Conservation (phyloP, 2,888 invertebrate genomes). For the Reticulitermes lucifugus region DNA sequence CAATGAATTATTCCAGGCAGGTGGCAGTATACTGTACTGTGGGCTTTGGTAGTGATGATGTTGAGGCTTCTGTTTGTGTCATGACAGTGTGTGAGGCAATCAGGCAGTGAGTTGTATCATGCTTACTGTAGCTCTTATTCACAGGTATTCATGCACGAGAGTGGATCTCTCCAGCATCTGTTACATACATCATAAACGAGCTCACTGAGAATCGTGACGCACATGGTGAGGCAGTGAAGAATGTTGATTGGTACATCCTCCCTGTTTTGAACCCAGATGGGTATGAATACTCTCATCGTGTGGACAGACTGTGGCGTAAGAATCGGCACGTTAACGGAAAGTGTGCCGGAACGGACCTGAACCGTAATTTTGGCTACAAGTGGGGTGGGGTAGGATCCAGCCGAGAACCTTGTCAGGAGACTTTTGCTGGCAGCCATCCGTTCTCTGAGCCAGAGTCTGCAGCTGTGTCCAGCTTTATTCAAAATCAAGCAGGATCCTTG, state of each 20-base stretch:
- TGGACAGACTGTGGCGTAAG: slow-evolving; percentile 81
- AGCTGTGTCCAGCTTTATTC: slow-evolving; percentile 70
- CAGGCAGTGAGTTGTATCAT: neutral
- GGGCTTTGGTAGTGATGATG: too few relatives aligned
- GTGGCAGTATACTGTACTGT: too few relatives aligned
- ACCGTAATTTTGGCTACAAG: slow-evolving; percentile 88
- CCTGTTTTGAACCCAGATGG: slow-evolving; percentile 88
- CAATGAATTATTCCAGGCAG: too few relatives aligned
- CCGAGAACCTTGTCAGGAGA: slow-evolving; percentile 84
- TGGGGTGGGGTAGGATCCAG: slow-evolving; percentile 91
- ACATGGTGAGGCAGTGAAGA: slow-evolving; percentile 66
- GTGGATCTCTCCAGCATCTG: slow-evolving; percentile 87
- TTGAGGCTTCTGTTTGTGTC: too few relatives aligned
- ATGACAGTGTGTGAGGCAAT: too few relatives aligned
- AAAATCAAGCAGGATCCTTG: slow-evolving; percentile 57
- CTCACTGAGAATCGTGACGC: slow-evolving; percentile 77
- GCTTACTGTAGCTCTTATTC: neutral
- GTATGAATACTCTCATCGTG: slow-evolving; percentile 83
- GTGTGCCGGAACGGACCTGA: slow-evolving; percentile 84
- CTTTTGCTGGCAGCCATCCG: slow-evolving; percentile 80
- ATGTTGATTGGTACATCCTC: slow-evolving; percentile 76
- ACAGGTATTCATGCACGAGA: slow-evolving; percentile 86
- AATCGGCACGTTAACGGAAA: slow-evolving; percentile 71
- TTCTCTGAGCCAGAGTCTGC: slow-evolving; percentile 90
- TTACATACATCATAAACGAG: slow-evolving; percentile 80